Percentiles rank a stretch among this genome's conserved stretches.
Conservation (phyloP, 2,113 vertebrate species). For the Gymnocephalus cernua region DNA sequence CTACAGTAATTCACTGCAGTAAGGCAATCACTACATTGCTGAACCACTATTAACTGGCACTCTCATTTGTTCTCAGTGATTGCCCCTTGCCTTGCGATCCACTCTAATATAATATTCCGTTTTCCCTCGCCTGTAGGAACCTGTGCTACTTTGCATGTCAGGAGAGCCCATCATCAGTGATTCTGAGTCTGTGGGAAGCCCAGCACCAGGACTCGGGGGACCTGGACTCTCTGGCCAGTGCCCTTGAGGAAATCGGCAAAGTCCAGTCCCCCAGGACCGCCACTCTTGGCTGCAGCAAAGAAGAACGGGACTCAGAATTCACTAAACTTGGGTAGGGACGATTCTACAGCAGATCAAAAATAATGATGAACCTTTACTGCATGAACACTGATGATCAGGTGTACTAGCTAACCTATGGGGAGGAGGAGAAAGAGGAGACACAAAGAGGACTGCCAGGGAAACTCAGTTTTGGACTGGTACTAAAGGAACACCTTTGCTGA, state of each 20-base stretch:
- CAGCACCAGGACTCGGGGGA: slow-evolving; percentile 94
- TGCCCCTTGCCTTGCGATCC: neutral
- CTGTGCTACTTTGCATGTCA: slow-evolving; percentile 95
- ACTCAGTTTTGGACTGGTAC: slow-evolving; percentile 53
- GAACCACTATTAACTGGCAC: neutral
- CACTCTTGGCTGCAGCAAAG: slow-evolving; percentile 53
- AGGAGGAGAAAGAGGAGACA: slow-evolving; percentile 27
- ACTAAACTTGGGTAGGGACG: slow-evolving; percentile 68
- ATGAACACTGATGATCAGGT: slow-evolving; percentile 64
- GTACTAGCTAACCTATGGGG: slow-evolving; percentile 40
- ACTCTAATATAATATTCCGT: neutral
- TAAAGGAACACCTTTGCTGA: slow-evolving; percentile 57
- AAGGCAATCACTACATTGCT: slow-evolving; percentile 10
- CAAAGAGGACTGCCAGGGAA: slow-evolving; percentile 18
- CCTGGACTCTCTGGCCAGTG: slow-evolving; percentile 96
- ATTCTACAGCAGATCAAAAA: slow-evolving; percentile 21
- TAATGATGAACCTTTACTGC: slow-evolving; percentile 62
- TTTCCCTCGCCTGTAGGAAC: slow-evolving; percentile 86
- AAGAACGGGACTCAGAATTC: slow-evolving; percentile 71
- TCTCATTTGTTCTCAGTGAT: slow-evolving; percentile 2
- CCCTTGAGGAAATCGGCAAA: slow-evolving; percentile 94
- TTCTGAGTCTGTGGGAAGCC: slow-evolving; percentile 98
- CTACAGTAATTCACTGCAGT: neutral
- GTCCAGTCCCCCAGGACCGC: slow-evolving; percentile 86
- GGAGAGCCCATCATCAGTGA: slow-evolving; percentile 94